Conservation (phyloP, 2,113 vertebrate species). For the Notechis scutatus region DNA sequence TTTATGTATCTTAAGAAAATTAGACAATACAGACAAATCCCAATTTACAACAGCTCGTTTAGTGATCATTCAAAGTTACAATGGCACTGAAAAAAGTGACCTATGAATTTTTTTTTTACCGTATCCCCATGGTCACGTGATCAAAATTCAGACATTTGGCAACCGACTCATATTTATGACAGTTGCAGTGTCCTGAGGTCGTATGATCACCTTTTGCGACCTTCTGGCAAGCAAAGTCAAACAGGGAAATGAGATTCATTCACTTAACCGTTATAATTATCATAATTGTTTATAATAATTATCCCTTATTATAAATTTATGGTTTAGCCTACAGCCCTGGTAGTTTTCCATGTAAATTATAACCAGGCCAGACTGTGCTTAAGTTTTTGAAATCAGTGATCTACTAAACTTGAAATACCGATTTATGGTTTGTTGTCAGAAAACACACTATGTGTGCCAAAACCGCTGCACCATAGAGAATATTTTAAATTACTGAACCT, state of each 20-base stretch:
- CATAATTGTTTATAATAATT: too few species aligned
- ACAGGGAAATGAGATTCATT: too few species aligned
- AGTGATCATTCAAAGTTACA: neutral
- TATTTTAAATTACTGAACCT: too few species aligned
- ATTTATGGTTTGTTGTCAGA: neutral
- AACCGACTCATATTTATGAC: neutral
- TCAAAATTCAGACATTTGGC: neutral
- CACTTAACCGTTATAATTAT: neutral
- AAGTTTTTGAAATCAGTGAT: neutral
- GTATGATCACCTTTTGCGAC: neutral
- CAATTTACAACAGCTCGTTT: neutral
- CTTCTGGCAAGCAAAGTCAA: neutral
- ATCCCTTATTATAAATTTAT: neutral
- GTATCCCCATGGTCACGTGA: neutral
- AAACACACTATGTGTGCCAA: neutral
- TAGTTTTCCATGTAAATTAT: neutral
- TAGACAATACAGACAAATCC: neutral
- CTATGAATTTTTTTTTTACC: neutral
- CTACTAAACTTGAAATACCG: neutral
- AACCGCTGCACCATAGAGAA: too few species aligned
- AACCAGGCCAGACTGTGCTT: neutral
- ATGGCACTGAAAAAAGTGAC: neutral
- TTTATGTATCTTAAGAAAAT: neutral
- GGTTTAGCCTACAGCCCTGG: neutral
- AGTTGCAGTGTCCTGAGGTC: neutral